Percentiles rank a stretch among this genome's conserved stretches.
These are phyloP conservation scores for Falco novaeseelandiae DNA, from an alignment of 2,797 vertebrate species.

Conservation along the genomic window DNA sequence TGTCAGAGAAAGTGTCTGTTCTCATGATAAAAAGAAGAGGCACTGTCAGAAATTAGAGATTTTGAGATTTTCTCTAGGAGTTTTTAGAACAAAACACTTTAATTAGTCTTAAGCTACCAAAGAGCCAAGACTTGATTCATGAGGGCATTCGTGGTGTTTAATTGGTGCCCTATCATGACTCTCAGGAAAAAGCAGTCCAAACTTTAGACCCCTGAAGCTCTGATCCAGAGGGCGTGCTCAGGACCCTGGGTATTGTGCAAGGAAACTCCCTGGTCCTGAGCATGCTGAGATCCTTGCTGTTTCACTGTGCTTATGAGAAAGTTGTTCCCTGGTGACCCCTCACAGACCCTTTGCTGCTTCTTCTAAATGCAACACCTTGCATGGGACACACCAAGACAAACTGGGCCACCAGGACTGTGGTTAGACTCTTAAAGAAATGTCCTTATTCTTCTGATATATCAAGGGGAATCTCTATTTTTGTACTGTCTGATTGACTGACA, in stretches of 20 bases:
- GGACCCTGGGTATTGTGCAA: neutral
- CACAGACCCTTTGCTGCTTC: neutral
- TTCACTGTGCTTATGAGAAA: neutral
- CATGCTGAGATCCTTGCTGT: neutral
- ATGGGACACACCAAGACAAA: neutral
- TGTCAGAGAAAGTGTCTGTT: neutral
- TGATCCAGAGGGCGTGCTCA: neutral
- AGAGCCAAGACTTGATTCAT: neutral
- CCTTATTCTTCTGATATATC: neutral
- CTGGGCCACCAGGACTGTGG: neutral
- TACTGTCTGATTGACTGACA: slow-evolving; percentile 7
- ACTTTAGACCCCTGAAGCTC: neutral
- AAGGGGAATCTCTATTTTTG: neutral
- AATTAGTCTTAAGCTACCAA: neutral
- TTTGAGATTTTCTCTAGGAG: neutral
- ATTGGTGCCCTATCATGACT: neutral
- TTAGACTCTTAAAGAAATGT: neutral
- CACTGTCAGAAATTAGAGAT: neutral
- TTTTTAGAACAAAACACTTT: neutral
- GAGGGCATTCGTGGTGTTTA: neutral
- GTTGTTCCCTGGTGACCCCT: neutral
- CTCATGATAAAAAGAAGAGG: neutral
- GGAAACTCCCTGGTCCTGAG: neutral
- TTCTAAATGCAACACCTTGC: neutral
- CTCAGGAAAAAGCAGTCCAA: neutral